A percentile compares a stretch with the other conserved stretches of the same genome.
Evolutionary conservation across 2,113 vertebrate genomes (phyloP).

Genomic region (Nesoenas mayeri): DNA sequence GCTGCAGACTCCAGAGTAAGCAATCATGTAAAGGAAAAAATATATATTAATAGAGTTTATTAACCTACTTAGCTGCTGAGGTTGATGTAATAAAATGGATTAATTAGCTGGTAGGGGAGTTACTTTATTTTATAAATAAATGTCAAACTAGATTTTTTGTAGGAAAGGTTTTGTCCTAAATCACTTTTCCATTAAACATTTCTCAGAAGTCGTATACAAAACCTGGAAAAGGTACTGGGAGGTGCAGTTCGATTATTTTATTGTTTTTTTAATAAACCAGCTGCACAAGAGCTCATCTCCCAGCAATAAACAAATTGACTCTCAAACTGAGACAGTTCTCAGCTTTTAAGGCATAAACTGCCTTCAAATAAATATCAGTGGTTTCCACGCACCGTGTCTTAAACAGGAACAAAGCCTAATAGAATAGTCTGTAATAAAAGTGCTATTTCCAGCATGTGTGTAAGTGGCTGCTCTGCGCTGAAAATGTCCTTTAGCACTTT

Average conservation of each 20-base stretch:
- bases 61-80: background rate
- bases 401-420: constrained; percentile 48
- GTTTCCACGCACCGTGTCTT: background rate
- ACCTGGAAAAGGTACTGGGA: background rate
- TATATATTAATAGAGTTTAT: constrained; percentile 37
- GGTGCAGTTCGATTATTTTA: background rate
- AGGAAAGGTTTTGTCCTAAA: background rate
- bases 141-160: background rate
- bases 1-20: constrained; percentile 16
- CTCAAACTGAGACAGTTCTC: background rate
- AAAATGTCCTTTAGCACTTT: constrained; percentile 74
- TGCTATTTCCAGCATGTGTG: background rate
- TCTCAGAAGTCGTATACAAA: background rate
- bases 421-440: constrained; percentile 46
- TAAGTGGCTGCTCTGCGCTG: background rate
- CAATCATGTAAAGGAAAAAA: constrained; percentile 2
- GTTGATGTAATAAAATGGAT: constrained; percentile 18
- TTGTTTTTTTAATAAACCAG: background rate
- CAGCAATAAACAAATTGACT: background rate
- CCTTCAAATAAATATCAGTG: background rate
- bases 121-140: constrained; percentile 36
- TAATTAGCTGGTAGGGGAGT: constrained; percentile 25
- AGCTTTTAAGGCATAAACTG: background rate
- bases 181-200: background rate
- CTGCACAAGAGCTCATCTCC: background rate